A percentile compares a stretch with the other conserved stretches of the same genome.
Evolutionary conservation across 2,797 vertebrate species (phyloP).

Genomic region (Anguilla anguilla): DNA sequence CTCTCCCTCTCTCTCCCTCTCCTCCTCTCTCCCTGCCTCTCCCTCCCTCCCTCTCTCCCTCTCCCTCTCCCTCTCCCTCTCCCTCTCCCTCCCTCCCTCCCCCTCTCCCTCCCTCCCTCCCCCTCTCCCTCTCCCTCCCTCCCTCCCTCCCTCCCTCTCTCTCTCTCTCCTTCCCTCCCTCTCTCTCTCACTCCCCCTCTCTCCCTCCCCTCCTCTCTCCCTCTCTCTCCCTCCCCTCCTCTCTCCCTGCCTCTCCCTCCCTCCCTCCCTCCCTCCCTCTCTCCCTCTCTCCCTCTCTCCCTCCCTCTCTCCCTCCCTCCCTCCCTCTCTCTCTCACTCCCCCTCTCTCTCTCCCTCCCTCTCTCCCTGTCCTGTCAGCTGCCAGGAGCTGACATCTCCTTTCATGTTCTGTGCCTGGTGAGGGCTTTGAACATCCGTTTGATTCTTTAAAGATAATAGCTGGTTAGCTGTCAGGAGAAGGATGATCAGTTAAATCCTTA

Average conservation of each 20-base stretch:
- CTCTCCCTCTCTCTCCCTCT: no score
- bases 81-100: no score
- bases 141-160: no score
- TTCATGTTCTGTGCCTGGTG: slow-evolving; percentile 96
- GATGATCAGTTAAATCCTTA: slow-evolving; percentile 99
- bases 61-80: no score
- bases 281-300: slow-evolving; percentile 46
- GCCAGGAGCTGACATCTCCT: slow-evolving; percentile 98
- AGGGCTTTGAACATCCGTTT: slow-evolving; percentile 98
- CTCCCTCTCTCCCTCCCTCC: slow-evolving; percentile 52
- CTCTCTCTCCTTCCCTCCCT: no score
- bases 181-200: no score
- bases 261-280: slow-evolving; percentile 22
- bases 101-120: no score
- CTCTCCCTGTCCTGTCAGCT: slow-evolving; percentile 88
- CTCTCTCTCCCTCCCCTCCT: no score
- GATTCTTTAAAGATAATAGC: slow-evolving; percentile 99
- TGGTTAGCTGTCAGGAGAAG: slow-evolving; percentile 99
- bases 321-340: slow-evolving; percentile 52
- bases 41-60: no score
- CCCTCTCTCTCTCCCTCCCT: slow-evolving; percentile 54
- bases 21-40: no score
- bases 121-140: background rate
- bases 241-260: no score
- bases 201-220: no score